Conservation (phyloP, 2,888 invertebrate genomes). For the Cryptus armator region DNA sequence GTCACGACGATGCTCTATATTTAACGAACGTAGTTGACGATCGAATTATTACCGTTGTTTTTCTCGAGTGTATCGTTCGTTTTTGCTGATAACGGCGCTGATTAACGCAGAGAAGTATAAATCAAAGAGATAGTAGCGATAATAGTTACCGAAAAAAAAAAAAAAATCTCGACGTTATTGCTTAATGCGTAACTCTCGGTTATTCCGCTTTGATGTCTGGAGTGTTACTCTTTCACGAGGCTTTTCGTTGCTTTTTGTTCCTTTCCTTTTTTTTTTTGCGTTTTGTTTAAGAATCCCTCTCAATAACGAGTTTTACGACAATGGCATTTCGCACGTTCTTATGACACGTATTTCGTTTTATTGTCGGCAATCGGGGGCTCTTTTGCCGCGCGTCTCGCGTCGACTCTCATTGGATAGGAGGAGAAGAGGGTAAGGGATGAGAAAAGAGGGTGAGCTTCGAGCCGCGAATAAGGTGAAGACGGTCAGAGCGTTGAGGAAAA, state of each 20-base stretch:
- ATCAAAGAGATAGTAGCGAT: neutral
- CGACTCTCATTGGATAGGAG: conserved; percentile 18
- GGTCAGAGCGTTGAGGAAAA: conserved; percentile 28
- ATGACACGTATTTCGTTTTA: conserved; percentile 64
- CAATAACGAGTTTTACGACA: conserved; percentile 60
- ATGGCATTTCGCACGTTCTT: conserved; percentile 49
- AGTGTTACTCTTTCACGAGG: neutral
- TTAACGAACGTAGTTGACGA: too few species aligned
- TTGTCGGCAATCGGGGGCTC: conserved; percentile 52
- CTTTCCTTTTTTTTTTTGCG: neutral
- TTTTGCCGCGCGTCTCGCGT: conserved; percentile 12
- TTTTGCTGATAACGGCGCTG: too few species aligned
- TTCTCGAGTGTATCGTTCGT: too few species aligned
- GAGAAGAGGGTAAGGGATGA: conserved; percentile 16
- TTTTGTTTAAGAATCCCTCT: conserved; percentile 2
- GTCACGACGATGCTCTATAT: conserved; percentile 26
- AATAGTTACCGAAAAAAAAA: neutral
- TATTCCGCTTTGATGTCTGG: neutral
- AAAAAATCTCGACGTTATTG: conserved; percentile 17
- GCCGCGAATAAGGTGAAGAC: conserved; percentile 32
- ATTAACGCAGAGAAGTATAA: neutral
- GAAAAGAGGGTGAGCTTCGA: conserved; percentile 32
- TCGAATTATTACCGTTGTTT: too few species aligned
- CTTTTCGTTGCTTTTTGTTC: conserved; percentile 15
- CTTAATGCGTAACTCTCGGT: neutral